Percentiles rank a stretch among this genome's conserved stretches.
phyloP scores from a whole-genome alignment of 2,888 invertebrate species.

The Cecidostiba fungosa region DNA sequence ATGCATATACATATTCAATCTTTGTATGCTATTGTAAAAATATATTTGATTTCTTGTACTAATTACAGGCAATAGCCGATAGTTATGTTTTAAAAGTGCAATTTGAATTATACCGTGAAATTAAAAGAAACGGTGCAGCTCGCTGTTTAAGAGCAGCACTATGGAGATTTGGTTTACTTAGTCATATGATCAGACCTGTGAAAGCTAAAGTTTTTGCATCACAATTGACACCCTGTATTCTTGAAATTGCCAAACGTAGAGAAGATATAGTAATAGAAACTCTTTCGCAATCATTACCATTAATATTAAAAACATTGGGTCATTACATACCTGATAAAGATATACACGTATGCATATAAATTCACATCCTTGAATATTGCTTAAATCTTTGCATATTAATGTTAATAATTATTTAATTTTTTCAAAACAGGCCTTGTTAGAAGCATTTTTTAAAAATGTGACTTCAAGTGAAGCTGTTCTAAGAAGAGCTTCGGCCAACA shows the following conservation, averaged over 20 bases:
- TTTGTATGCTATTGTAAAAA: neutral
- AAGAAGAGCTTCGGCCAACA: slow-evolving; percentile 90
- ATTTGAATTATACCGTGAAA: slow-evolving; percentile 91
- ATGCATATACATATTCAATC: neutral
- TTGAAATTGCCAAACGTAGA: slow-evolving; percentile 86
- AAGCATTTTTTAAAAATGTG: slow-evolving; percentile 83
- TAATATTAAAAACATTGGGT: slow-evolving; percentile 86
- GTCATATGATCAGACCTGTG: slow-evolving; percentile 88
- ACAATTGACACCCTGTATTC: slow-evolving; percentile 88
- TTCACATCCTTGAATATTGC: slow-evolving; percentile 6
- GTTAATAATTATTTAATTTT: slow-evolving; percentile 28
- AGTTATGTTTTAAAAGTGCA: slow-evolving; percentile 88
- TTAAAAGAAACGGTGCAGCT: slow-evolving; percentile 88
- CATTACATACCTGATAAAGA: slow-evolving; percentile 87
- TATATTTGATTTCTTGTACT: neutral
- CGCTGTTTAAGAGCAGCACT: slow-evolving; percentile 89
- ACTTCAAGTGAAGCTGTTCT: slow-evolving; percentile 84
- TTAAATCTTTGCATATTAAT: neutral
- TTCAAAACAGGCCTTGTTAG: slow-evolving; percentile 81
- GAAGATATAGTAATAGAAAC: slow-evolving; percentile 89
- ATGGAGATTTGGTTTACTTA: slow-evolving; percentile 88
- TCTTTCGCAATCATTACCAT: slow-evolving; percentile 83
- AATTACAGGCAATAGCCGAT: slow-evolving; percentile 83
- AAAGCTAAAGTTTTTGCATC: slow-evolving; percentile 90
- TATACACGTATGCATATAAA: slow-evolving; percentile 82